These are phyloP conservation scores for Nematostella vectensis DNA, from an alignment of 92 coral and sea anemone species.

Conservation along the genomic window DNA sequence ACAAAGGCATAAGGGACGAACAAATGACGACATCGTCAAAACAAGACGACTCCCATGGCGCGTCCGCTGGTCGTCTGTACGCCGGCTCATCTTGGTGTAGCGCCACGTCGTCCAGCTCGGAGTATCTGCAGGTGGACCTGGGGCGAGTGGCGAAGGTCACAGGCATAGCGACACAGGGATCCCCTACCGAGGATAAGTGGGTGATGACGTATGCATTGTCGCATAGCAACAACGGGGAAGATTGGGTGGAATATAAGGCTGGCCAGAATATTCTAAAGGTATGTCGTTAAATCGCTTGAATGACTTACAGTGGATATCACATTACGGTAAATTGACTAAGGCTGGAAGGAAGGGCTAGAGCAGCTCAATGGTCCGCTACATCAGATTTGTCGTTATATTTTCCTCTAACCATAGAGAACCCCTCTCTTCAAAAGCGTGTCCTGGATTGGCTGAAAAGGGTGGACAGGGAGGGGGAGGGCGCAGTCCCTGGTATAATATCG, in stretches of 20 bases:
- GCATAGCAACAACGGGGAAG: conserved; percentile 23
- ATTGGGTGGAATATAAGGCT: conserved; percentile 21
- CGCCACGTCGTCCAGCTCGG: conserved; percentile 1
- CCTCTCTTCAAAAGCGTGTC: no score
- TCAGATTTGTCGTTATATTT: no score
- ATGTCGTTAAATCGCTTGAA: no score
- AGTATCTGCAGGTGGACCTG: conserved; percentile 29
- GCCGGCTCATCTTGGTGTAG: conserved; percentile 37
- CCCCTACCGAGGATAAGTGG: conserved; percentile 32
- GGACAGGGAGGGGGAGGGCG: no score
- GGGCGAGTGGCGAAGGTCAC: conserved; percentile 25
- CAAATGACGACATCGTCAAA: conserved; percentile 21
- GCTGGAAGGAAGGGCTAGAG: no score
- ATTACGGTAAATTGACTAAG: no score
- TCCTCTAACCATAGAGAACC: no score
- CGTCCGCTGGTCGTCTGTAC: conserved; percentile 28
- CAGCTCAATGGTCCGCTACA: no score
- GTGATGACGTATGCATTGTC: conserved; percentile 25
- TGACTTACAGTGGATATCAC: no score
- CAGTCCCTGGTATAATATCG: no score
- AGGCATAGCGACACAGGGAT: conserved; percentile 56
- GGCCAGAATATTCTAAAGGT: conserved; percentile 17
- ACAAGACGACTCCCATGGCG: conserved; percentile 3
- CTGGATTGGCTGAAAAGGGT: no score
- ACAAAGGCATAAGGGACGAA: neutral